Base-by-base conservation (phyloP, 2,888 invertebrate genomes). In the Sipha maydis region DNA sequence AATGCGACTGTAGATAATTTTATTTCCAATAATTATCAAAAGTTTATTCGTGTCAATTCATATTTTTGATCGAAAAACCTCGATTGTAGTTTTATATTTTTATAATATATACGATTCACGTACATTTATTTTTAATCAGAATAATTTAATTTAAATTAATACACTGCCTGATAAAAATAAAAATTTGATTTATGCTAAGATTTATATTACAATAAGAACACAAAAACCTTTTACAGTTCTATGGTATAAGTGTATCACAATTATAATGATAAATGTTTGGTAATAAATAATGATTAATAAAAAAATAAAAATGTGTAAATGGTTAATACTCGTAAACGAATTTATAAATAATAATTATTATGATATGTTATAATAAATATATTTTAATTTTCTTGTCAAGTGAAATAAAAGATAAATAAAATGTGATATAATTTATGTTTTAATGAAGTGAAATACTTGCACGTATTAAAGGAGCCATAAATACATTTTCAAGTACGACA, bases 391-490 rank as follows among this genome's bases (percentile, higher is more conserved):
- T 48, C 11, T 83, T 73, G 54, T 75, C 19, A 25, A 19, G 34
- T 11, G 73, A 54, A 73, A n/a, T 34, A 83, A 73, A 83, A 75
- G 25, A 73, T 83, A 73, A 84, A 61, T 34, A 34, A 34, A 34
- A 76, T 41, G 31, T 25, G 28, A 61, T 28, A 76, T 61, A 56
- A 76, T 76, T 84, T 76, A 76, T 61, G 41, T 41, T 84, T 76
- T 61, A 84, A 61, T 41, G 21, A 75, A 76, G 8, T 61, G 84
- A 84, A 84, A 41, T 76, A 41, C 84, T 14, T 25, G 7, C 28
- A 61, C 9, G 76, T 84, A 76, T 76, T 56, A 56, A 56, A 73
- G 34, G 61, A 84, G 75, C 67, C 76, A 61, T 84, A 84, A 84
- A 75, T 75, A 84, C 71, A 83, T 73, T 56, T n/a, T 48, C 31